Percentiles rank a stretch among this genome's conserved stretches.
phyloP scores from a whole-genome alignment of 2,888 invertebrate genomes.

The Phortica magna region DNA sequence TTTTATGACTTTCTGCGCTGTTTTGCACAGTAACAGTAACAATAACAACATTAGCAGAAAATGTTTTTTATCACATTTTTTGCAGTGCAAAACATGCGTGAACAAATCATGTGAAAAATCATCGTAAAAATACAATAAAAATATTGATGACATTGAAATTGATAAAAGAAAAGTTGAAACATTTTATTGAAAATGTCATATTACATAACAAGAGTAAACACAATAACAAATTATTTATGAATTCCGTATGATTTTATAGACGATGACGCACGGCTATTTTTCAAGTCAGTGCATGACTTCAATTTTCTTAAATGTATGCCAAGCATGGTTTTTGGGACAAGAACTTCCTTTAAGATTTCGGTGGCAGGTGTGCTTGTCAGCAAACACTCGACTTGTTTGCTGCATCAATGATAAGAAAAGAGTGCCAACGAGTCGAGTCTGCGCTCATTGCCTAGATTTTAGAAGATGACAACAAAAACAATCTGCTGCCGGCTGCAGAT shows the following conservation, averaged over 20 bases:
- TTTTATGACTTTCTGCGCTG: background rate
- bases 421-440: background rate
- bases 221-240: background rate
- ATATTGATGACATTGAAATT: constrained; percentile 35
- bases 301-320: background rate
- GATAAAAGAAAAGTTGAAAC: background rate
- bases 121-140: constrained; percentile 68
- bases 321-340: background rate
- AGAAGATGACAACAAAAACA: constrained; percentile 50
- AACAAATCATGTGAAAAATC: constrained; percentile 70
- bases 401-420: background rate
- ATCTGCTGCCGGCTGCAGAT: constrained; percentile 20
- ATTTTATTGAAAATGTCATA: background rate
- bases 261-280: background rate
- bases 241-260: background rate
- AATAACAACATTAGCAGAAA: background rate
- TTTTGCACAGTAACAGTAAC: background rate
- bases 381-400: background rate
- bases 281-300: background rate
- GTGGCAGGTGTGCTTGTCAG: background rate
- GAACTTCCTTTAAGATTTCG: background rate
- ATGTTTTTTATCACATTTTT: background rate
- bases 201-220: constrained; percentile 6
- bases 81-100: constrained; percentile 4
- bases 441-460: constrained; percentile 24